A percentile compares a stretch with the other conserved stretches of the same genome.
These are phyloP conservation scores for Stenopsyche tienmushanensis DNA, from an alignment of 1,140 invertebrate genomes.

Conservation along the genomic window DNA sequence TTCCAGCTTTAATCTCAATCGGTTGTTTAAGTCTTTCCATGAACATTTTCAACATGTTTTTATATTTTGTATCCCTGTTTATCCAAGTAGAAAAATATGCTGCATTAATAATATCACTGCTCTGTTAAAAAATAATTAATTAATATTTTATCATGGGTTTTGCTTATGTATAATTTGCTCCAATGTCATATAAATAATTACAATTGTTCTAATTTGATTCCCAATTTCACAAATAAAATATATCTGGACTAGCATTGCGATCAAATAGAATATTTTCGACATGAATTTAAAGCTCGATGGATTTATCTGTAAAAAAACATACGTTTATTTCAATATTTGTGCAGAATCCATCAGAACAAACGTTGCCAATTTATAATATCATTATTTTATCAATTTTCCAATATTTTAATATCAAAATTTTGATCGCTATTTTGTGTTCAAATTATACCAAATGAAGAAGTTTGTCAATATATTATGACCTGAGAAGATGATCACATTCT, in stretches of 20 bases:
- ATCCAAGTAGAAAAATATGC: constrained; percentile 42
- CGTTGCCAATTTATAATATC: constrained; percentile 15
- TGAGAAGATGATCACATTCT: no score
- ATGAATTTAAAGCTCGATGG: constrained; percentile 39
- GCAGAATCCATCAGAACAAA: no score
- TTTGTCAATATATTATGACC: no score
- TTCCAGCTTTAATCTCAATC: constrained; percentile 41
- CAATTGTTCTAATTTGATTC: constrained; percentile 43
- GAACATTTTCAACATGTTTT: constrained; percentile 40
- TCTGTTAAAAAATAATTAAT: constrained; percentile 38
- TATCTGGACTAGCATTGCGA: constrained; percentile 44
- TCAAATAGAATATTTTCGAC: constrained; percentile 37
- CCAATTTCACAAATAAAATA: constrained; percentile 46
- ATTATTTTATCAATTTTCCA: no score
- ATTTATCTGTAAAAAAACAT: constrained; percentile 40
- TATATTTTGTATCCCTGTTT: constrained; percentile 26
- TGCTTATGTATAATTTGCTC: background rate
- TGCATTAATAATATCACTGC: constrained; percentile 34
- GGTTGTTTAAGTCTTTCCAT: constrained; percentile 43
- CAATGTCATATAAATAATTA: constrained; percentile 33
- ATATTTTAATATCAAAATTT: no score
- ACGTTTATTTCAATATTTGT: no score
- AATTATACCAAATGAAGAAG: no score
- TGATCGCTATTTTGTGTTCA: no score
- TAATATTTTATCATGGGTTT: constrained; percentile 10